A percentile compares a stretch with the other conserved stretches of the same genome.
phyloP scores from a whole-genome alignment of 2,113 vertebrate species.

The Scortum barcoo region DNA sequence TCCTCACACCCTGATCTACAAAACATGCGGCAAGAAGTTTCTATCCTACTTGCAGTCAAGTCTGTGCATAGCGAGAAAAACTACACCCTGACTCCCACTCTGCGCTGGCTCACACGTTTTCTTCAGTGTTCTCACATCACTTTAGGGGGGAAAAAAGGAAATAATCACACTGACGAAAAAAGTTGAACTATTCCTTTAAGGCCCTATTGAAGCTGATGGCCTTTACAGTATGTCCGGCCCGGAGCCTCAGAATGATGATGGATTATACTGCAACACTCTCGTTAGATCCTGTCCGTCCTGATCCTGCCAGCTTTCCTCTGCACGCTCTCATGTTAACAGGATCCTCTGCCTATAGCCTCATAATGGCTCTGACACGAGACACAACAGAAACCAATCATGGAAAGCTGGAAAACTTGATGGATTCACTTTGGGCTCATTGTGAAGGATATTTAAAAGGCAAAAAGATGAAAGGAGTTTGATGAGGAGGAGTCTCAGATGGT shows the following conservation, averaged over 20 bases:
- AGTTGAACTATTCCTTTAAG: conserved; percentile 26
- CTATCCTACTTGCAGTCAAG: background rate
- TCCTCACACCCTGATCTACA: background rate
- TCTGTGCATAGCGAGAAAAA: background rate
- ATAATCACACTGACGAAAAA: background rate
- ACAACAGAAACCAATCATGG: background rate
- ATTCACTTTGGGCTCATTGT: background rate
- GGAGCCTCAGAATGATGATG: conserved; percentile 58
- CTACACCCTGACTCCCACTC: conserved; percentile 4
- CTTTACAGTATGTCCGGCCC: conserved; percentile 37
- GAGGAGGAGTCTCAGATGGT: background rate
- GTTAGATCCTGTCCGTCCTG: conserved; percentile 30
- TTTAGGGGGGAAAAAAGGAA: background rate
- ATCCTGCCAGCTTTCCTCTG: conserved; percentile 17
- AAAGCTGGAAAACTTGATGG: background rate
- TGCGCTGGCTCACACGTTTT: background rate
- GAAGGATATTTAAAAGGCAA: background rate
- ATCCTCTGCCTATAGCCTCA: background rate
- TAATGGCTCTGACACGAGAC: conserved; percentile 18
- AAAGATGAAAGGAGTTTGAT: conserved; percentile 1
- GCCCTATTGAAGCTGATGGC: conserved; percentile 12
- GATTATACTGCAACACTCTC: conserved; percentile 53
- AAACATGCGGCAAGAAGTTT: background rate
- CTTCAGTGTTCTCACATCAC: conserved; percentile 21
- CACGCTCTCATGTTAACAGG: conserved; percentile 4